phyloP scores from a whole-genome alignment of 2,888 invertebrate species.

The Frankliniella intonsa region DNA sequence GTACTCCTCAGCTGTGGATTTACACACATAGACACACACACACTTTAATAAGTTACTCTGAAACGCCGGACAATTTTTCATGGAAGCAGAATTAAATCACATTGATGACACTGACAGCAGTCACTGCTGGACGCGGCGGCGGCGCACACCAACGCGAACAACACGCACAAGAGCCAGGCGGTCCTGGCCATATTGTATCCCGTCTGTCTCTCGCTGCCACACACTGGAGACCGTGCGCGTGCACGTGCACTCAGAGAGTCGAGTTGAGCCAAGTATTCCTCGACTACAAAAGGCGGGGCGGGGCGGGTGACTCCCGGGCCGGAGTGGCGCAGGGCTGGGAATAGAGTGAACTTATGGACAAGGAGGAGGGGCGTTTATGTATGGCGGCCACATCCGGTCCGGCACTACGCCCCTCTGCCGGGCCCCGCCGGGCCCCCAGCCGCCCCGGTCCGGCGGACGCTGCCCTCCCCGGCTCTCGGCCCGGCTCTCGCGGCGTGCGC shows the following conservation, averaged over 20 bases:
- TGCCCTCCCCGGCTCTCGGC: not conserved
- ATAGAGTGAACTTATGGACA: too few relatives aligned
- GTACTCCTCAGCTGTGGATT: too few relatives aligned
- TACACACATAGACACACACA: too few relatives aligned
- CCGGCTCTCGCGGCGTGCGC: not conserved
- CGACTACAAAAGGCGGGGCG: too few relatives aligned
- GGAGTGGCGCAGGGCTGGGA: not conserved
- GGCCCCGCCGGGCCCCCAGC: not conserved
- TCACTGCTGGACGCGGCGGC: not conserved
- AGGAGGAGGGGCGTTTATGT: not conserved
- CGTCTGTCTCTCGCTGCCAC: too few relatives aligned
- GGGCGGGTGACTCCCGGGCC: not conserved
- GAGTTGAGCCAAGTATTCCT: too few relatives aligned
- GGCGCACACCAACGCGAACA: not conserved
- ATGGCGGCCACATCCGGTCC: not conserved
- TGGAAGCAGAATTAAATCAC: too few relatives aligned
- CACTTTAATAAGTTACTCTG: too few relatives aligned
- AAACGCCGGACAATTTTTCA: too few relatives aligned
- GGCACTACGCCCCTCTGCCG: not conserved
- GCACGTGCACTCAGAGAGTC: too few relatives aligned
- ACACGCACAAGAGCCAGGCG: not conserved
- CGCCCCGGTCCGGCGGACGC: not conserved
- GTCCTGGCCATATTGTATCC: not conserved
- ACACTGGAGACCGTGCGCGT: too few relatives aligned
- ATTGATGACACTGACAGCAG: not conserved